Conservation (phyloP, 23 tunicate species). For the Botrylloides violaceus region DNA sequence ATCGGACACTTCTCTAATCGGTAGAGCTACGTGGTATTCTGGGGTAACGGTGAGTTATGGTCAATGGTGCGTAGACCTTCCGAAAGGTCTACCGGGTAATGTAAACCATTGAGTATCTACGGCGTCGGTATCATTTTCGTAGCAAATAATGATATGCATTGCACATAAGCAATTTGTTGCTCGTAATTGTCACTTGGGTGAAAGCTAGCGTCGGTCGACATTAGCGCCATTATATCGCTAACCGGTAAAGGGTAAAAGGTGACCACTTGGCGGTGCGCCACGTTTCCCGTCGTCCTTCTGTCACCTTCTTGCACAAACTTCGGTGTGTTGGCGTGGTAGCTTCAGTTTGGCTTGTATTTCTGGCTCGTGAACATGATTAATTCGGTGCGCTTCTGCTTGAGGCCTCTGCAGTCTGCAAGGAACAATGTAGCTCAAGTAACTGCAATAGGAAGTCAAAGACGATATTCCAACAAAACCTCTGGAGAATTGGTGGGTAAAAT, state of each 20-base stretch:
- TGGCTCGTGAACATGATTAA: constrained; percentile 42
- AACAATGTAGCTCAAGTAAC: neutral
- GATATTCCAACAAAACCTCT: constrained; percentile 35
- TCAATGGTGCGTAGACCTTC: too few species aligned
- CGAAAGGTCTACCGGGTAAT: too few species aligned
- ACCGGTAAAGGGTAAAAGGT: neutral
- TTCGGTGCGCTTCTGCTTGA: constrained; percentile 67
- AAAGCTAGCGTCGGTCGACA: too few species aligned
- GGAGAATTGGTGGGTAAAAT: constrained; percentile 67
- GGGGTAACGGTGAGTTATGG: too few species aligned
- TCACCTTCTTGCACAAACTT: constrained; percentile 16
- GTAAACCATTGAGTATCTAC: too few species aligned
- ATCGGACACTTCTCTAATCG: too few species aligned
- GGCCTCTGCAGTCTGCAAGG: constrained; percentile 41
- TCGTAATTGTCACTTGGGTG: too few species aligned
- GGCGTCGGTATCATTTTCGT: too few species aligned
- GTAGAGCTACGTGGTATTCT: too few species aligned
- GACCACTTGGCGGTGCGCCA: constrained; percentile 16
- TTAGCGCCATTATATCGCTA: too few species aligned
- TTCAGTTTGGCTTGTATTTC: neutral
- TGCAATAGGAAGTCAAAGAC: constrained; percentile 15
- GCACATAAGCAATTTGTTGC: too few species aligned
- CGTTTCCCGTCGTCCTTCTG: constrained; percentile 26
- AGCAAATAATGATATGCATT: too few species aligned
- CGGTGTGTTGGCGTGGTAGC: neutral